A percentile compares a stretch with the other conserved stretches of the same genome.
These are phyloP conservation scores for Ophion obscuratus DNA, from an alignment of 2,888 invertebrate genomes.

Conservation along the genomic window DNA sequence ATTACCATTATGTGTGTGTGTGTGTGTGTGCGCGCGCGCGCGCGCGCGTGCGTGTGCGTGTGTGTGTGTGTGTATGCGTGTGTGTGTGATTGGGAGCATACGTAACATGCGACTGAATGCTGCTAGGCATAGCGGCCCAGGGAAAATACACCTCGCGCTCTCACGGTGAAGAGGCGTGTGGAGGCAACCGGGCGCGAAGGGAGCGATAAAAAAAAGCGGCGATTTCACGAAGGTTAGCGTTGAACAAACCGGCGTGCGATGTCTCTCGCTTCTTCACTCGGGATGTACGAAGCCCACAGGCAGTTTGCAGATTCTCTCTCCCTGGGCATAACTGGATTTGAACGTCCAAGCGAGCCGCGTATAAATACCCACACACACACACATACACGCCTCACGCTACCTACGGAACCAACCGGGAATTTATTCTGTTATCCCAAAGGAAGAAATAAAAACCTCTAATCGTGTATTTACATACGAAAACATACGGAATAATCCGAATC, in stretches of 20 bases:
- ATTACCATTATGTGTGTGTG: no score
- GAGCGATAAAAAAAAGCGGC: slow-evolving; percentile 29
- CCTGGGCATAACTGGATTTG: slow-evolving; percentile 60
- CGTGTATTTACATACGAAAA: slow-evolving; percentile 18
- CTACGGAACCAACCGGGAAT: neutral
- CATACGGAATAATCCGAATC: neutral
- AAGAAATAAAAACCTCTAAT: slow-evolving; percentile 12
- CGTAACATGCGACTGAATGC: neutral
- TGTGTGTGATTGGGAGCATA: neutral
- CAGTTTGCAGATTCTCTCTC: slow-evolving; percentile 49
- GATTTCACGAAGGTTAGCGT: slow-evolving; percentile 64
- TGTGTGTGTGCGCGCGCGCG: no score
- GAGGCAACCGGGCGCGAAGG: slow-evolving; percentile 36
- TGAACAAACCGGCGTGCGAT: slow-evolving; percentile 56
- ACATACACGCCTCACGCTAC: slow-evolving; percentile 20
- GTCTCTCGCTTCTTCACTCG: slow-evolving; percentile 8
- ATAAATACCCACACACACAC: slow-evolving; percentile 10
- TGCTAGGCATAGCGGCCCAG: slow-evolving; percentile 8
- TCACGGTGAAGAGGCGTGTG: slow-evolving; percentile 61
- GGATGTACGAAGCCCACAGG: slow-evolving; percentile 18
- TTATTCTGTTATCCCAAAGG: slow-evolving; percentile 1
- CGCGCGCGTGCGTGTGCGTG: no score
- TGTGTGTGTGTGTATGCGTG: no score
- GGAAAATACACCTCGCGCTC: slow-evolving; percentile 53
- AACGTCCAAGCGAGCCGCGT: slow-evolving; percentile 14